Evolutionary conservation across 2,113 vertebrate genomes (phyloP).

Genomic region (Cyanocitta stelleri): DNA sequence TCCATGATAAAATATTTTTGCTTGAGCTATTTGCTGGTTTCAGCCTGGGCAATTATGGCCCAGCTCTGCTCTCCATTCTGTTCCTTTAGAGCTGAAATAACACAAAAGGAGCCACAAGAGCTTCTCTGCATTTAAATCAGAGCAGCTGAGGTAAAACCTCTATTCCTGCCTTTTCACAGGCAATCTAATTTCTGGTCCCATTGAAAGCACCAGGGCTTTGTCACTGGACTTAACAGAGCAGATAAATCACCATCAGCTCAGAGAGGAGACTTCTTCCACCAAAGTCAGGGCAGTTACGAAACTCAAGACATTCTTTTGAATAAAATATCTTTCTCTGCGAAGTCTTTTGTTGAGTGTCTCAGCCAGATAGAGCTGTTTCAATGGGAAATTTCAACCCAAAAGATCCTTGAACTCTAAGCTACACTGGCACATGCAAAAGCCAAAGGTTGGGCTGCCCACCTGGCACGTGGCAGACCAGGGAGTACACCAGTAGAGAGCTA

Average conservation of each 20-base stretch:
- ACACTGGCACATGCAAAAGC: background rate
- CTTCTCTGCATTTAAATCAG: constrained; percentile 21
- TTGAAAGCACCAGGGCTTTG: background rate
- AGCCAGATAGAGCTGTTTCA: background rate
- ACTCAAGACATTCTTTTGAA: background rate
- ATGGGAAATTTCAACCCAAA: background rate
- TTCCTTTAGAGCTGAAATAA: background rate
- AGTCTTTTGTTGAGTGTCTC: background rate
- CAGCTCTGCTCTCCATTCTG: background rate
- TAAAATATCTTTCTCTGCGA: background rate
- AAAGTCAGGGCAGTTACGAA: background rate
- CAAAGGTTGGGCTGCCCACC: background rate
- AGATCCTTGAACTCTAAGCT: background rate
- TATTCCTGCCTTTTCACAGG: background rate
- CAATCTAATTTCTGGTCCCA: constrained; percentile 4
- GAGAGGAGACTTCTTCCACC: background rate
- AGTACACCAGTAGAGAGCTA: background rate
- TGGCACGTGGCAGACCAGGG: background rate
- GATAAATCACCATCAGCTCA: constrained; percentile 9
- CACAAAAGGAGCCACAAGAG: background rate
- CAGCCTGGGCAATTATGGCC: background rate
- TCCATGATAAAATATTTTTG: background rate
- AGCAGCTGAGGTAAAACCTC: constrained; percentile 14
- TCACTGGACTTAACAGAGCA: background rate
- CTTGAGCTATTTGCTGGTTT: background rate